A percentile compares a stretch with the other conserved stretches of the same genome.
phyloP scores from a whole-genome alignment of 1,140 invertebrate genomes.

The Temnothorax nylanderi region DNA sequence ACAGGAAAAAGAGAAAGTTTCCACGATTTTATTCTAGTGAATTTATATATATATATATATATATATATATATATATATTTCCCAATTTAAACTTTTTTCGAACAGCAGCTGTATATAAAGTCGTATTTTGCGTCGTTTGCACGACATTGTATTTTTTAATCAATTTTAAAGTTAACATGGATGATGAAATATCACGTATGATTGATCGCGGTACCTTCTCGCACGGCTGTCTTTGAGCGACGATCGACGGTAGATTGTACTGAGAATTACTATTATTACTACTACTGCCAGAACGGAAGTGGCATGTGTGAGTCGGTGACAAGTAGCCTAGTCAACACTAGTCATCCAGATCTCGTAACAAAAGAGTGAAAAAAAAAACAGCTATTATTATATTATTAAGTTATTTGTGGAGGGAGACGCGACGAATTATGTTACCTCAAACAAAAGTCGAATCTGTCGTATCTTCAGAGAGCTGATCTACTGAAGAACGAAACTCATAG shows the following conservation, averaged over 20 bases:
- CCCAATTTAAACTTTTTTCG: background rate
- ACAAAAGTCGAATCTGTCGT: background rate
- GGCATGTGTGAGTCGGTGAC: constrained; percentile 58
- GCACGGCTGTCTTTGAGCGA: constrained; percentile 22
- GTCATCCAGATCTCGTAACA: constrained; percentile 57
- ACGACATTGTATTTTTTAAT: background rate
- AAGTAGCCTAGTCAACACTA: constrained; percentile 68
- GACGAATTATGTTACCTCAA: background rate
- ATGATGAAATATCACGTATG: background rate
- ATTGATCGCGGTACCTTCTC: constrained; percentile 10
- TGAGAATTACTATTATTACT: constrained; percentile 64
- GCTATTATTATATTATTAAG: constrained; percentile 36
- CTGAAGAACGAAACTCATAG: constrained; percentile 38
- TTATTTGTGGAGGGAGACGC: background rate
- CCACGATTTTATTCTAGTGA: background rate
- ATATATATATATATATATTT: too few species aligned
- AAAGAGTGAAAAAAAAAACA: constrained; percentile 18
- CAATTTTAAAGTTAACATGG: background rate
- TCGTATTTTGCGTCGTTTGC: background rate
- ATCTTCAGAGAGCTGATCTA: constrained; percentile 67
- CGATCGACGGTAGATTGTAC: constrained; percentile 36
- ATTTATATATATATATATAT: background rate
- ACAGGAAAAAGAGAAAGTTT: background rate
- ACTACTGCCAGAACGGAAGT: constrained; percentile 73
- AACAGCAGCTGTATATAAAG: background rate